Evolutionary conservation across 2,113 vertebrate species (phyloP), one percentile per base, ranked within the genome.

Genomic region (Brachypteracias leptosomus): DNA sequence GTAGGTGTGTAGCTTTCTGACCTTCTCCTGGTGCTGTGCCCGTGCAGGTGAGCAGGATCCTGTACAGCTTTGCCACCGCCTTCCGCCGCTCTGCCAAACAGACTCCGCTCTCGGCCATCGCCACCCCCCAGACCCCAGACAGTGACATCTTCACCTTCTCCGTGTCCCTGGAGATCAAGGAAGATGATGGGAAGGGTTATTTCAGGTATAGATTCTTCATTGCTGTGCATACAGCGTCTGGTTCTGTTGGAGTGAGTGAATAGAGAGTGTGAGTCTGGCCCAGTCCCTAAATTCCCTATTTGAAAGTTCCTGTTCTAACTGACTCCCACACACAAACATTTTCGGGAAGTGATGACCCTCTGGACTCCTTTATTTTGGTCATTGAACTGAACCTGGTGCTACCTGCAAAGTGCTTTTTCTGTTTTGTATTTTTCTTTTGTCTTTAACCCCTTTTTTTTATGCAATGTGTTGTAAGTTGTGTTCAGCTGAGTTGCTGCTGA

Each of bases 31-130:
- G 11, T 96, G 94, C 61, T 1, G 19, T 88, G 10, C 81, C 16
- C 57, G 72, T n/a, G 52, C 89, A 99, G 99, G 99, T 99, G 95
- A 99, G 99, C 96, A 97, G 99, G 80, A 99, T 99, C 97, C 98
- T 99, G 92, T 99, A 99, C 97, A 99, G 99, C 97, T 99, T 99
- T 95, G 99, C 99, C 93, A 99, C 99, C 77, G 99, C 99, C 36
- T 99, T 99, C 97, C 98, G 99, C 35, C 98, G 99, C 68, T 99
- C 99, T 40, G 98, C 99, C 78, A 99, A 99, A 93, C 99, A 98
- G 97, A 98, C 98, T 7, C 96, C 98, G 1, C 98, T 99, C 29
- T 97, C 98, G 5, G 98, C 98, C 72, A 97, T 98, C 54, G 90
- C 98, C 46, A 98, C 98, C 17, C 99, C 98, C 2, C 98, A 98